Conservation (phyloP, 2,888 invertebrate species). For the Pseudococcus jackbeardsleyi region DNA sequence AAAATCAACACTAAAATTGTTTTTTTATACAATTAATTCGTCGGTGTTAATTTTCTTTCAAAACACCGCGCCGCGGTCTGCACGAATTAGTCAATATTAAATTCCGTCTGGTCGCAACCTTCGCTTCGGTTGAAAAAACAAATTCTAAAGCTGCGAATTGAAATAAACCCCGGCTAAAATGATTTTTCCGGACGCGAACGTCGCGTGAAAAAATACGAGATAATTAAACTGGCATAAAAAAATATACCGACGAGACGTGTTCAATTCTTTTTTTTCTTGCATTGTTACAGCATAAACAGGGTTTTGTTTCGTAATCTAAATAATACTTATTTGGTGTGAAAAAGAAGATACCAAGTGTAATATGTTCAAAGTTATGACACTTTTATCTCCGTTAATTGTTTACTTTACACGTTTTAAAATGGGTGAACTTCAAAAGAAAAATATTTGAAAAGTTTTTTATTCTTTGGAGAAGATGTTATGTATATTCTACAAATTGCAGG, state of each 20-base stretch:
- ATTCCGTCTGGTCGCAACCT: conserved; percentile 33
- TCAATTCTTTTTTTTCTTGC: not conserved
- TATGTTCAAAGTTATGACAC: not conserved
- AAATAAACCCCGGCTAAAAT: not conserved
- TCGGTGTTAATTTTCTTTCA: conserved; percentile 30
- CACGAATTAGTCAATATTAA: conserved; percentile 41
- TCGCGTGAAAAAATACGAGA: conserved; percentile 1
- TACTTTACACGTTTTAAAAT: not conserved
- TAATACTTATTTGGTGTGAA: not conserved
- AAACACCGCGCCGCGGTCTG: not conserved
- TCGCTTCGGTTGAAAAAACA: conserved; percentile 12
- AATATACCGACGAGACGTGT: not conserved
- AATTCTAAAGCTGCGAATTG: conserved; percentile 21
- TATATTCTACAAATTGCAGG: not conserved
- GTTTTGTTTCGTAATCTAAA: not conserved
- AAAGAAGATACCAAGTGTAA: not conserved
- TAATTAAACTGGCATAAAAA: not conserved
- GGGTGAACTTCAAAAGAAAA: not conserved
- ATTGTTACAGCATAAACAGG: not conserved
- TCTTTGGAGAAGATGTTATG: not conserved
- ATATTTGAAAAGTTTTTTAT: not conserved
- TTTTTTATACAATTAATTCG: conserved; percentile 15
- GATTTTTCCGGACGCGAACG: not conserved
- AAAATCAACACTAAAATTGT: not conserved
- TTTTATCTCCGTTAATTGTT: not conserved